Evolutionary conservation across 2,113 vertebrate species (phyloP), one percentile per base, ranked within the genome.

Genomic region (Ailuropoda melanoleuca): DNA sequence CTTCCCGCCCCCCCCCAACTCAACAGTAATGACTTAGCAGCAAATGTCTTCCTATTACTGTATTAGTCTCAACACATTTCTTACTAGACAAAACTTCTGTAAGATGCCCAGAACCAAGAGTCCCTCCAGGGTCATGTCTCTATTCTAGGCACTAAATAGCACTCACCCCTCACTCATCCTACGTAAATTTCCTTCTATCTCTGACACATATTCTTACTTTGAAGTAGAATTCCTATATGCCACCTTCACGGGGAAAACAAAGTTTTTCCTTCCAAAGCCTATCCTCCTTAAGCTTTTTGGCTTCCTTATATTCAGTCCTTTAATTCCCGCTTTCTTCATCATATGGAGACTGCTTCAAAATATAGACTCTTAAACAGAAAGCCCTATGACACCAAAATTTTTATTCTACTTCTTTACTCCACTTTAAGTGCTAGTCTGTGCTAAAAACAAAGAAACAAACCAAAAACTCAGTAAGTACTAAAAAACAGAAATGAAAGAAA

Each of bases 1-100:
- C 34, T 48, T 39, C 5, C 4, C 3, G 1, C 1, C 46, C 39
- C 3, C 29, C 6, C 60, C 14, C 31, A 9, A 4, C 2, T 23
- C 34, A 46, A 23, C 56, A 58, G 21, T 13, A n/a, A n/a, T 11
- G 48, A 55, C 75, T 84, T 31, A 66, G 15, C 21, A 64, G 55
- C 77, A 93, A 77, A 19, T 43, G 23, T 26, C 8, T 43, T 50
- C 70, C 50, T 39, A 39, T 55, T 31, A 31, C 21, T 50, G 1
- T 18, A 26, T 34, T 53, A 66, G 34, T 84, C 43, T 58, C 58
- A 78, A 53, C 46, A 74, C 17, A 66, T 26, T 88, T 93, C 90
- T 56, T 81, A 74, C 55, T 46, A 46, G 6, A 66, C 17, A 53
- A 55, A 83, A 34, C 19, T 46, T 86, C 34, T 85, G 34, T n/a